A percentile compares a stretch with the other conserved stretches of the same genome.
phyloP scores from a whole-genome alignment of 2,797 vertebrate species.

The Danio aesculapii region DNA sequence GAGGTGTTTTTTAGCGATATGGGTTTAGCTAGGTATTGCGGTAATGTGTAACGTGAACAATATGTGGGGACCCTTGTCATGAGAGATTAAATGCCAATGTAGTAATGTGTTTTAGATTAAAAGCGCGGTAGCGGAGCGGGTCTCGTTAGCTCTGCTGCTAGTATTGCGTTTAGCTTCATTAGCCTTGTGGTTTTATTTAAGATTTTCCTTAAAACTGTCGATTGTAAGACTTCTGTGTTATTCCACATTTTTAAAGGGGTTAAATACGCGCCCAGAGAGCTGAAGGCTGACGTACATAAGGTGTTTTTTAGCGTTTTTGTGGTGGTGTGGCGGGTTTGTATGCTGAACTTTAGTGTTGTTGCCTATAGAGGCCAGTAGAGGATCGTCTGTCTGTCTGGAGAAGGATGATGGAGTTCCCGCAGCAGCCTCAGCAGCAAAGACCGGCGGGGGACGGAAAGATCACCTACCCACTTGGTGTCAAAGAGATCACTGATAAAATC shows the following conservation, averaged over 20 bases:
- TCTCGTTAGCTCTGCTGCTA: constrained; percentile 46
- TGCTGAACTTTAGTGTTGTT: constrained; percentile 98
- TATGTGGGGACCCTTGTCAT: neutral
- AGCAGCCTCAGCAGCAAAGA: constrained; percentile 91
- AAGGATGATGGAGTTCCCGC: constrained; percentile 96
- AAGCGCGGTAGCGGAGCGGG: constrained; percentile 9
- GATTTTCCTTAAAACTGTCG: neutral
- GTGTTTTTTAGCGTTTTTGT: constrained; percentile 68
- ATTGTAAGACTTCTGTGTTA: neutral
- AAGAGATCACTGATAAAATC: constrained; percentile 99
- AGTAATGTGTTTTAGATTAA: neutral
- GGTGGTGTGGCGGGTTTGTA: constrained; percentile 77
- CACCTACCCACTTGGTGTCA: constrained; percentile 95
- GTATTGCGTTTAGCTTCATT: constrained; percentile 42
- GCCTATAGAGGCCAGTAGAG: constrained; percentile 99
- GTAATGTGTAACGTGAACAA: neutral
- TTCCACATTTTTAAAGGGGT: neutral
- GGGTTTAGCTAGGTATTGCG: neutral
- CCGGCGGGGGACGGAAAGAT: constrained; percentile 89
- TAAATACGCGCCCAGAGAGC: neutral
- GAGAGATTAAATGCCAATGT: neutral
- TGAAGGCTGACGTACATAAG: neutral
- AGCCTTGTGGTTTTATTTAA: constrained; percentile 38
- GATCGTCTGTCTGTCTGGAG: constrained; percentile 84
- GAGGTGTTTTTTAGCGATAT: neutral